Evolutionary conservation across 2,797 vertebrate species (phyloP).

Genomic region (Geotrypetes seraphini): DNA sequence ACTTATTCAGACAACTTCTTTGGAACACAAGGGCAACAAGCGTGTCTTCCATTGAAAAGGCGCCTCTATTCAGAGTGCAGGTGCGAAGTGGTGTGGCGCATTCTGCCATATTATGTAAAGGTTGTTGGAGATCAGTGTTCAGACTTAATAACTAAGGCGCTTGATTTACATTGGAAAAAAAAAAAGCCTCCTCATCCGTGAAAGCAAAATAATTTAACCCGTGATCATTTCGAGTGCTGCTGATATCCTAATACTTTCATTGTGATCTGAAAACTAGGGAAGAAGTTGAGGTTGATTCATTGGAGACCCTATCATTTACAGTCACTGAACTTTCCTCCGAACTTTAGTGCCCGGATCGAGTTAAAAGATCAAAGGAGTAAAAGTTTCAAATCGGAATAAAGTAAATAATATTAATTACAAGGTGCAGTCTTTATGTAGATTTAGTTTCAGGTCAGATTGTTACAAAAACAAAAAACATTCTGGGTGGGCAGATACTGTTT

Average conservation of each 20-base stretch:
- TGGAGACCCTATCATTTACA: constrained; percentile 48
- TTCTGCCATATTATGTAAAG: constrained; percentile 87
- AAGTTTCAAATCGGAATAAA: constrained; percentile 13
- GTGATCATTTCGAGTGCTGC: constrained; percentile 64
- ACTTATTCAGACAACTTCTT: constrained; percentile 86
- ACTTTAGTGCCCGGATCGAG: constrained; percentile 12
- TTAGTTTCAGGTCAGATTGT: too few relatives aligned
- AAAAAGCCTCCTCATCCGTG: constrained; percentile 75
- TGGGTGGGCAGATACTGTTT: too few relatives aligned
- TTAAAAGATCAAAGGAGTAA: constrained; percentile 21
- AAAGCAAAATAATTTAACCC: constrained; percentile 80
- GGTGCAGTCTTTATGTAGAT: too few relatives aligned
- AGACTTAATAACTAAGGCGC: constrained; percentile 75
- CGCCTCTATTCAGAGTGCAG: constrained; percentile 92
- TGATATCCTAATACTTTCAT: constrained; percentile 60
- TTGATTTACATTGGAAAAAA: constrained; percentile 74
- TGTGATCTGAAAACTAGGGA: constrained; percentile 40
- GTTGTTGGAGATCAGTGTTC: constrained; percentile 92
- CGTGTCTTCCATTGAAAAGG: constrained; percentile 87
- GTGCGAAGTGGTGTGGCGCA: constrained; percentile 87
- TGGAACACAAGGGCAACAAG: constrained; percentile 90
- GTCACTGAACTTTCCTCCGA: constrained; percentile 39
- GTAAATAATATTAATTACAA: constrained; percentile 13
- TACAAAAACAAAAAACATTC: too few relatives aligned
- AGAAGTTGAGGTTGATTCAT: constrained; percentile 31